Evolutionary conservation across 2,797 vertebrate species (phyloP), one percentile per base, ranked within the genome.

Genomic region (Typhlichthys eigenmanni): DNA sequence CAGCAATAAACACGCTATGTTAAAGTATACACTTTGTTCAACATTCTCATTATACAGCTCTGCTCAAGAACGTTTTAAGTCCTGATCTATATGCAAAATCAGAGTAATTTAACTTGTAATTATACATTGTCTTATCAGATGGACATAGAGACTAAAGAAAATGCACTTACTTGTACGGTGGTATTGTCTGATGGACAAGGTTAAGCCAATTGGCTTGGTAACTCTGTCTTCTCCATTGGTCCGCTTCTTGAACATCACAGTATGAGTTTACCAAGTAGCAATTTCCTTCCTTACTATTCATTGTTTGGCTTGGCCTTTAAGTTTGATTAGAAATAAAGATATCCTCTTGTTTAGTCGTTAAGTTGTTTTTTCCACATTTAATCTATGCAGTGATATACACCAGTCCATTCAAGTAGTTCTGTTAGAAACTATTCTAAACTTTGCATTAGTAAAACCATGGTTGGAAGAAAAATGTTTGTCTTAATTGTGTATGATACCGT

Each of bases 251-350:
- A 54, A 88, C 66, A 9, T 87, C 83, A 74, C 78, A 83, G 62
- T 7, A 71, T 58, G 86, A 81, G 74, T 84, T 83, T 58, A 88
- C 69, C 74, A 86, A 68, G 71, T 84, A 85, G 78, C 66, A 64
- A 49, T 83, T 72, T 34, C 79, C 79, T 73, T 77, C 83, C 51
- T 84, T 67, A 80, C 86, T 85, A 60, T 84, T 56, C 83, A 87
- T 88, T 55, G 14, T 64, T 58, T 0, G 14, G 13, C 11, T 9
- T 17, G 48, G 24, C 4, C 24, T 29, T 29, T 53, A 19, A 56
- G n/a, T 13, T 48, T 1, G 13, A 32, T 13, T n/a, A 13, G 3
- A 13, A 14, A 34, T 11, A 14, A 43, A 17, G 34, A 56, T 13
- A 52, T 16, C 17, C 2, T 2, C 19, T 19, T 52, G 9, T 16